Conservation (phyloP, 2,888 invertebrate genomes). For the Acanthosepion lycidas region DNA sequence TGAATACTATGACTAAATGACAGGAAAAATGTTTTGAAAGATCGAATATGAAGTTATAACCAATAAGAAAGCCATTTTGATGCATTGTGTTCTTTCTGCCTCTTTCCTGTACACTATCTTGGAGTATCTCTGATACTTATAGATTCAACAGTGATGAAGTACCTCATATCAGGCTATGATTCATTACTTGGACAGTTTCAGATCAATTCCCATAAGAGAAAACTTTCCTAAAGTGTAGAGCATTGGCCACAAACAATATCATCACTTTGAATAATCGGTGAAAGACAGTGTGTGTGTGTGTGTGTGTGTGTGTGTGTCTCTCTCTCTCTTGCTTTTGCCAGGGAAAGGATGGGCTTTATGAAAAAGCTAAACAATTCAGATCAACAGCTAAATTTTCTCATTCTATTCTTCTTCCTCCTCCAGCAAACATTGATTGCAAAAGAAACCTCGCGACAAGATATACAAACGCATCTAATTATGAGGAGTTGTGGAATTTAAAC, state of each 20-base stretch:
- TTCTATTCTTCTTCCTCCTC: not conserved
- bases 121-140: not conserved
- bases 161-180: not conserved
- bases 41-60: not conserved
- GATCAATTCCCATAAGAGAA: conserved; percentile 12
- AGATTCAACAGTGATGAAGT: conserved; percentile 33
- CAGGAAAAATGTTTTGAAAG: not conserved
- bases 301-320: too few species aligned
- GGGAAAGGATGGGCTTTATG: not conserved
- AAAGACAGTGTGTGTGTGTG: too few species aligned
- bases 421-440: not conserved
- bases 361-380: not conserved
- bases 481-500: not conserved
- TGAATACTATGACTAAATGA: not conserved
- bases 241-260: too few species aligned
- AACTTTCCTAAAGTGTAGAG: not conserved
- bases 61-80: not conserved
- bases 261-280: too few species aligned
- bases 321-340: too few species aligned
- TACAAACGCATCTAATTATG: not conserved
- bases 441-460: not conserved
- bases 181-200: not conserved
- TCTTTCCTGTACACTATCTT: not conserved
- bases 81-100: not conserved
- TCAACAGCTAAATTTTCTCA: not conserved